Evolutionary conservation across 2,888 invertebrate genomes (phyloP).

Genomic region (Diloba caeruleocephala): DNA sequence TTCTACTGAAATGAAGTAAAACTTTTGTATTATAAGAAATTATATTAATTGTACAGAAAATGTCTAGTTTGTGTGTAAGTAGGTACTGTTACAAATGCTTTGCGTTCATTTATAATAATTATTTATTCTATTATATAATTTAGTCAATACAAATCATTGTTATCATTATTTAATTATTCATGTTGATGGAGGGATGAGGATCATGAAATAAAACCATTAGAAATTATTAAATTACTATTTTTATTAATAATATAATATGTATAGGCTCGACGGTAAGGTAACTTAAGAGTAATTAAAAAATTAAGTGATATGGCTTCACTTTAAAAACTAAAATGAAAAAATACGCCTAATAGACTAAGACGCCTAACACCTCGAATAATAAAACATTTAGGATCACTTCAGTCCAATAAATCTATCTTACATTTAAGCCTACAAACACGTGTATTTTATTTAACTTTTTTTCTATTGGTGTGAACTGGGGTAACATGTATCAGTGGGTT

Average conservation of each 20-base stretch:
- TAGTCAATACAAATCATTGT: conserved; percentile 53
- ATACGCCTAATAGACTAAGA: conserved; percentile 36
- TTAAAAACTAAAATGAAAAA: conserved; percentile 62
- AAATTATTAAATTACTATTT: conserved; percentile 64
- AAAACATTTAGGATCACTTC: conserved; percentile 32
- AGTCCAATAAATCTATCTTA: conserved; percentile 20
- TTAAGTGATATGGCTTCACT: conserved; percentile 86
- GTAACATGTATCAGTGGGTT: conserved; percentile 58
- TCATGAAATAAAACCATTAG: conserved; percentile 71
- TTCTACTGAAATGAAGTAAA: not conserved
- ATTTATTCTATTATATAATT: conserved; percentile 51
- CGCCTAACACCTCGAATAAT: conserved; percentile 23
- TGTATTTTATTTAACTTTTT: conserved; percentile 7
- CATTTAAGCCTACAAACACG: conserved; percentile 23
- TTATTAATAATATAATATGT: conserved; percentile 64
- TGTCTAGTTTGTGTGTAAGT: conserved; percentile 35
- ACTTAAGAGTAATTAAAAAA: conserved; percentile 79
- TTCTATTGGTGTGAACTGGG: conserved; percentile 35
- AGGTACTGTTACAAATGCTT: conserved; percentile 42
- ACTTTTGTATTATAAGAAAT: not conserved
- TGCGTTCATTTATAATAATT: conserved; percentile 51
- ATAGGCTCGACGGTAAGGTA: conserved; percentile 71
- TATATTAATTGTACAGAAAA: conserved; percentile 47
- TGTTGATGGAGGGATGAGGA: conserved; percentile 26
- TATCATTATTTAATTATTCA: conserved; percentile 38